phyloP scores from a whole-genome alignment of 2,797 vertebrate species.

The Enteromius viviparus region DNA sequence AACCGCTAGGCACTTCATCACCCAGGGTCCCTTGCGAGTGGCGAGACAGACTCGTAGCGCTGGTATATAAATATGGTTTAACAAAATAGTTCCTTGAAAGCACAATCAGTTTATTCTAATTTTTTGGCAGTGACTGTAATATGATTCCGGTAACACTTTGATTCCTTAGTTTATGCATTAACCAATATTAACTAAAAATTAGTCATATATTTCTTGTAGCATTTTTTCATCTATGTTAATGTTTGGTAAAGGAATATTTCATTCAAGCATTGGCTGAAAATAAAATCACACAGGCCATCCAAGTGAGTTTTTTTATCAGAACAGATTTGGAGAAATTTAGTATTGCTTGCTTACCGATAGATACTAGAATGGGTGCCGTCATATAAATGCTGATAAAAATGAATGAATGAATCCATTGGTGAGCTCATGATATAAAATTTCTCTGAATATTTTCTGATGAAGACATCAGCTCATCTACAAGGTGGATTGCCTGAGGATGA shows the following conservation, averaged over 20 bases:
- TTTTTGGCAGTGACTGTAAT: not conserved
- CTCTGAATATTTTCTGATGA: not conserved
- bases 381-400: not conserved
- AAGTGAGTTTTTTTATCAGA: not conserved
- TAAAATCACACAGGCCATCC: not conserved
- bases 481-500: not conserved
- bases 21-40: conserved; percentile 74
- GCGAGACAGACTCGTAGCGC: not conserved
- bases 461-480: not conserved
- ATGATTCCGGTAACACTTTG: not conserved
- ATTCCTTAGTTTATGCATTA: not conserved
- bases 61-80: conserved; percentile 2
- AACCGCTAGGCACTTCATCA: conserved; percentile 69
- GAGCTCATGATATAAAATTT: not conserved
- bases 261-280: not conserved
- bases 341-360: not conserved
- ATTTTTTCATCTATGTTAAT: not conserved
- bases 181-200: not conserved
- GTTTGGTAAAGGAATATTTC: not conserved
- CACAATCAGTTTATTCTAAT: not conserved
- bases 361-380: not conserved
- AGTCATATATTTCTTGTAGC: not conserved
- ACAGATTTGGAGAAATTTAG: not conserved
- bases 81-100: not conserved
- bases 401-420: not conserved